These are phyloP conservation scores for Panthera tigris DNA, from an alignment of 2,113 vertebrate species.

Conservation along the genomic window DNA sequence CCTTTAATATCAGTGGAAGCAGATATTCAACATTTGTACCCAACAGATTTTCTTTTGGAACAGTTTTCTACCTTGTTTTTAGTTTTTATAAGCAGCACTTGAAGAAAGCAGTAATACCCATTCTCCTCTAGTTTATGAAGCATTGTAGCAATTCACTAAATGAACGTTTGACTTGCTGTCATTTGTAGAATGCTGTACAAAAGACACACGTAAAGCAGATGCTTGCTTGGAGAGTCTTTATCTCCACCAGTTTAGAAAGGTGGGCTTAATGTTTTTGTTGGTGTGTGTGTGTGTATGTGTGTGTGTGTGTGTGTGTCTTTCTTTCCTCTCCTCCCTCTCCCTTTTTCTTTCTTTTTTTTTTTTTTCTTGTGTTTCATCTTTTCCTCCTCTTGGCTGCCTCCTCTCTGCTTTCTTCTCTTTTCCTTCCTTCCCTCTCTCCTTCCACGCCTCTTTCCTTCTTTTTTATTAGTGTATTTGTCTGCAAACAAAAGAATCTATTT, in stretches of 20 bases:
- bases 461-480: neutral
- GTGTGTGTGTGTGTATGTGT: neutral
- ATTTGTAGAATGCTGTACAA: slow-evolving; percentile 29
- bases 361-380: too few species aligned
- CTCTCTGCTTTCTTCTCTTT: neutral
- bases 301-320: neutral
- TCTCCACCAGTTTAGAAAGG: neutral
- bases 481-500: neutral
- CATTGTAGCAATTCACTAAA: neutral
- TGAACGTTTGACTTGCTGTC: slow-evolving; percentile 35
- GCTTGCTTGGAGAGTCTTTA: neutral
- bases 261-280: neutral
- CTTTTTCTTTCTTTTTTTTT: too few species aligned
- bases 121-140: neutral
- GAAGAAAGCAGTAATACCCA: slow-evolving; percentile 21
- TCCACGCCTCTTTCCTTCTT: neutral
- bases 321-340: neutral
- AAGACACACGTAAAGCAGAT: neutral
- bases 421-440: neutral
- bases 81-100: slow-evolving; percentile 2
- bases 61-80: slow-evolving; percentile 18
- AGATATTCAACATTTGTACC: neutral
- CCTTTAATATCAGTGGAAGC: slow-evolving; percentile 3
- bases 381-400: accelerated
- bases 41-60: neutral